Evolutionary conservation across 92 coral and sea anemone species (phyloP), one percentile per base, ranked within the genome.

Genomic region (Paramuricea clavata): DNA sequence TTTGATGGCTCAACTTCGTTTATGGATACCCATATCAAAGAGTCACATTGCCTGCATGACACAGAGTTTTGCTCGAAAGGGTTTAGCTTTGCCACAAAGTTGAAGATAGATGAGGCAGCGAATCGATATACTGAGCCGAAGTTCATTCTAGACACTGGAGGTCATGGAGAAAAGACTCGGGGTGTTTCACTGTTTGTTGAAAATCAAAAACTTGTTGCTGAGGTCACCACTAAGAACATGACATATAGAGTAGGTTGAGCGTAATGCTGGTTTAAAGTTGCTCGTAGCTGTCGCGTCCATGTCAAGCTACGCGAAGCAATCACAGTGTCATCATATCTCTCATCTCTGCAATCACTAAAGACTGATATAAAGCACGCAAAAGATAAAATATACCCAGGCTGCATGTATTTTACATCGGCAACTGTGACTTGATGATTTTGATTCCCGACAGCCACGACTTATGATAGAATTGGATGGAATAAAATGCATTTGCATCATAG

Each of bases 71-170:
- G 98, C 87, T 12, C 23, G 1, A 81, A 81, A 10, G 98, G 98
- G 8, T 88, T 95, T 49, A 88, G 95, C 41, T 79, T 94, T 42
- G 98, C 94, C 0, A 89, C 90, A 10, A 95, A 95, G 83, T 87
- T 95, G 43, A 90, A 70, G 69, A 81, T 95, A 41, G 92, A 59
- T 21, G 49, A 50, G 25, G 49, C 62, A 11, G 71, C 82, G 39
- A 89, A 57, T 47, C 78, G 70, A 26, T 68, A 88, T 30, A 83
- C 87, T 44, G 92, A 87, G 75, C 98, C 93, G 83, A 90, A 93
- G 69, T 92, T 82, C 73, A 92, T 95, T 42, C 81, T 95, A 75
- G 98, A 95, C 93, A 95, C 93, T 31, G 98, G 98, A 49, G 95
- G 97, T 0, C 93, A 89, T 78, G 64, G 57, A 21, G 81, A 60